Percentiles rank a stretch among this genome's conserved stretches.
These are phyloP conservation scores for Semotilus atromaculatus DNA, from an alignment of 2,797 vertebrate species.

Conservation along the genomic window DNA sequence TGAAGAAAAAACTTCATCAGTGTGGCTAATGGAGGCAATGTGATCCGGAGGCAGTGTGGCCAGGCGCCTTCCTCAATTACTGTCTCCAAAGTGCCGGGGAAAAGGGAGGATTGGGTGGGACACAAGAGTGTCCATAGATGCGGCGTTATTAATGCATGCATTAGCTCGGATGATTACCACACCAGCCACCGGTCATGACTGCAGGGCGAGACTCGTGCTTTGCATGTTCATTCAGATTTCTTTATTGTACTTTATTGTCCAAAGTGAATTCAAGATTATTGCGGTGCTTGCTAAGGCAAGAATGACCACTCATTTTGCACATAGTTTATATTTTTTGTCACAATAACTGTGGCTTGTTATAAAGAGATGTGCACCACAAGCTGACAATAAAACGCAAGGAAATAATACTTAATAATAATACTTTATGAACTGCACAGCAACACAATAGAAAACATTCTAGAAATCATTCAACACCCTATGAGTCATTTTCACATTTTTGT, in stretches of 20 bases:
- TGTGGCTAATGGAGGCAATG: constrained; percentile 35
- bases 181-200: neutral
- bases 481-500: too few species aligned
- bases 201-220: neutral
- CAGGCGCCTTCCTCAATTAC: constrained; percentile 46
- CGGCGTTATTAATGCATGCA: constrained; percentile 44
- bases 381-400: too few species aligned
- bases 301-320: neutral
- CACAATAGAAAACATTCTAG: too few species aligned
- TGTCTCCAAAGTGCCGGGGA: constrained; percentile 39
- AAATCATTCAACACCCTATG: too few species aligned
- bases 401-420: too few species aligned
- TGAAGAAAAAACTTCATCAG: constrained; percentile 51
- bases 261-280: neutral
- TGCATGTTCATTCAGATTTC: constrained; percentile 9
- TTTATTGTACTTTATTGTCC: neutral
- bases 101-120: constrained; percentile 27
- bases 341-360: neutral
- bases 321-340: neutral
- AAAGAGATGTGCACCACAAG: neutral
- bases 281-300: neutral
- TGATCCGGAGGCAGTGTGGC: constrained; percentile 33
- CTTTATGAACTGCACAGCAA: too few species aligned
- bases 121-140: constrained; percentile 24
- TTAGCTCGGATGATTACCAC: constrained; percentile 30